Evolutionary conservation across 1,140 invertebrate genomes (phyloP), one percentile per base, ranked within the genome.

Genomic region (Trichonephila clavata): DNA sequence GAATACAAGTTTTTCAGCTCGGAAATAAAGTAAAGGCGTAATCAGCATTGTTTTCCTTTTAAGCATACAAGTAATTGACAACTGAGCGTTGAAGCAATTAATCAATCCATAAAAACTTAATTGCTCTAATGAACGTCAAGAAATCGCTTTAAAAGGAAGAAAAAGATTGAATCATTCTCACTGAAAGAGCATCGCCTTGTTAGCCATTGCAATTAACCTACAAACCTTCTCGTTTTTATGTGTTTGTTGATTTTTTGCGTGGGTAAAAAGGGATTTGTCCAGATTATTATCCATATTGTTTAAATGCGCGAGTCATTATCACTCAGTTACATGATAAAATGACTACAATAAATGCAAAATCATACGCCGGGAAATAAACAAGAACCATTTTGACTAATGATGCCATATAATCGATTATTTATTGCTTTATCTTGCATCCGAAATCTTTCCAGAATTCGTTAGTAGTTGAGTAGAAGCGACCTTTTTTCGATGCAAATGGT

Each of bases 301-400:
- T 68, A 21, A n/a, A 68, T 13, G 21, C 10, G 50, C 10, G 4
- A n/a, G n/a, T 14, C 10, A 68, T 68, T 68, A 68, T 24, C 65
- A 27, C 3, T 68, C 65, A 68, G 65, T 68, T 24, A 14, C 13
- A 68, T 24, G 8, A n/a, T 14, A 24, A 24, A 24, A n/a, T 21
- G 14, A 13, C 21, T 68, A 24, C 65, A 68, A 24, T 68, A 68
- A 68, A 68, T 24, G 65, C 21, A 68, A 68, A 24, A 24, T 14
- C 13, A 68, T 24, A 68, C 21, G 6, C 65, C 65, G 27, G 3
- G 65, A 24, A 68, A 10, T 27, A 24, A 68, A 68, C n/a, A 13
- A 68, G 65, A 68, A 24, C 65, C 65, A 27, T 68, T 65, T 68
- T 68, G 65, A 68, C 65, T 24, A 68, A 68, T 68, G 65, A 68